Evolutionary conservation across 2,797 vertebrate species (phyloP), one percentile per base, ranked within the genome.

Genomic region (Sebastes cheni): DNA sequence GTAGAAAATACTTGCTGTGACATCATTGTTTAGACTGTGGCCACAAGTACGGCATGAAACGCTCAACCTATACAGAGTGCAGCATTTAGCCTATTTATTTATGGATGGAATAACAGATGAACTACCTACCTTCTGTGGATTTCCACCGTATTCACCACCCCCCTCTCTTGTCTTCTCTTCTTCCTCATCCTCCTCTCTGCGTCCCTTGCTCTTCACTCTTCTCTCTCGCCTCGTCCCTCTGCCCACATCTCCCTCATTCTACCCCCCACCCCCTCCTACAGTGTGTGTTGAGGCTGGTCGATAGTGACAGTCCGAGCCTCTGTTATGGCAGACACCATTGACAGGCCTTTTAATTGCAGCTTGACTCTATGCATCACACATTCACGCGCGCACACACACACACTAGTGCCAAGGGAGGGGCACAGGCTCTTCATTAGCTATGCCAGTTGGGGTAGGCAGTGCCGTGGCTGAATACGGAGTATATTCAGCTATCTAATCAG

Each of bases 311-410:
- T 80, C 85, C 30, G n/a, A 78, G 85, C 82, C 79, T 82, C 80
- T 80, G 84, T 86, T 86, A 90, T 75, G 78, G 89, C 89, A 88
- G 85, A 90, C 88, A 69, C 70, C 88, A 86, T 55, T 90, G 92
- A 93, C 89, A 88, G 87, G 88, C 79, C 86, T 92, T 93, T 93
- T 95, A 95, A 95, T 94, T 94, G 91, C 91, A 92, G 89, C 91
- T 93, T 93, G 90, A 93, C 91, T 95, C 90, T 72, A 80, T 85
- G 84, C 88, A 85, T 90, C 86, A 66, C 87, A 83, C 79, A 56
- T 50, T 25, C 59, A 52, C 42, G 11, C 20, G 16, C 36, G 5
- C 71, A 32, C n/a, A 46, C 77, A 34, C 68, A 72, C 65, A 60
- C 66, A 14, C 16, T 9, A 54, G 72, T 81, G 81, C 23, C 73